Percentiles rank a stretch among this genome's conserved stretches.
These are phyloP conservation scores for Microplitis demolitor DNA, from an alignment of 1,140 invertebrate species.

Conservation along the genomic window DNA sequence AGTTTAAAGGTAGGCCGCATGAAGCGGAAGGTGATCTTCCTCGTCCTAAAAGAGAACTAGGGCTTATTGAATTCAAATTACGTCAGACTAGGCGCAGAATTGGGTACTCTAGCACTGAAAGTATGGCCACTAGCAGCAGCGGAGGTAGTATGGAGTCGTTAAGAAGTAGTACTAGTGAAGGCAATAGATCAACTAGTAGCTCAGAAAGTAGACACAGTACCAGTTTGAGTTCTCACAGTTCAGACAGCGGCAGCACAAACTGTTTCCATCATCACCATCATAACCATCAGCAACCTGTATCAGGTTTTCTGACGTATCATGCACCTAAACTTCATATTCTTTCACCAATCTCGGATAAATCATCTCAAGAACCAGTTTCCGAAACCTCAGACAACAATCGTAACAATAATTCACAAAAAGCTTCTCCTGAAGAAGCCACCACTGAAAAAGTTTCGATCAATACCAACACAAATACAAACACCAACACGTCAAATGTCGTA, in stretches of 20 bases:
- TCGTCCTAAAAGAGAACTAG: constrained; percentile 43
- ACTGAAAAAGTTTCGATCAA: constrained; percentile 51
- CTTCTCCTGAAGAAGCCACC: constrained; percentile 67
- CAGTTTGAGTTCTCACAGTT: constrained; percentile 81
- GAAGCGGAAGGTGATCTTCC: constrained; percentile 46
- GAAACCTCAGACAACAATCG: constrained; percentile 79
- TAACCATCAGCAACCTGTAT: constrained; percentile 62
- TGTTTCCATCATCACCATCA: constrained; percentile 58
- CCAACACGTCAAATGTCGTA: constrained; percentile 53
- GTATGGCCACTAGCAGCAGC: constrained; percentile 82
- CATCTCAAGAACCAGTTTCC: constrained; percentile 82
- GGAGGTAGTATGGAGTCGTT: constrained; percentile 84
- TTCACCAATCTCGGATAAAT: constrained; percentile 88
- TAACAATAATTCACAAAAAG: constrained; percentile 77
- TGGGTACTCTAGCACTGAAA: constrained; percentile 84
- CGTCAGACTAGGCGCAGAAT: constrained; percentile 60
- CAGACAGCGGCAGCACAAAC: constrained; percentile 72
- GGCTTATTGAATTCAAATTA: constrained; percentile 53
- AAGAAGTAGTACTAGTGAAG: constrained; percentile 80
- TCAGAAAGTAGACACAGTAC: constrained; percentile 79
- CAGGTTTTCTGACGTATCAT: constrained; percentile 70
- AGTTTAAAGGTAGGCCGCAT: constrained; percentile 69
- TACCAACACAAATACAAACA: constrained; percentile 51
- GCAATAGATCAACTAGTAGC: constrained; percentile 79
- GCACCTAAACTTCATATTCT: constrained; percentile 80